phyloP scores from a whole-genome alignment of 53 echinoderm and acorn worm genomes.

The Temnopleurus reevesii region DNA sequence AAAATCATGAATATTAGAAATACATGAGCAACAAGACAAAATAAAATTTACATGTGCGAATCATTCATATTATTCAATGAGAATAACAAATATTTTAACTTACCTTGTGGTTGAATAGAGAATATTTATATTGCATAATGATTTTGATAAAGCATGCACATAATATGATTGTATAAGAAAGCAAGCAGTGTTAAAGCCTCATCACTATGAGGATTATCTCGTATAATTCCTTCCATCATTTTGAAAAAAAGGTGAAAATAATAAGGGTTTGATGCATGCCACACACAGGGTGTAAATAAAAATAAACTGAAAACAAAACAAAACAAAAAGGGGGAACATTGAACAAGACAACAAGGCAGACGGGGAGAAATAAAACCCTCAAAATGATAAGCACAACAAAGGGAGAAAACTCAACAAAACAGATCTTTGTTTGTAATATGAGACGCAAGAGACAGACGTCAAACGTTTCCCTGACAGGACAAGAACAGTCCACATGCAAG shows the following conservation, averaged over 20 bases:
- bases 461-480: constrained; percentile 8
- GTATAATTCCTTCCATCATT: not conserved
- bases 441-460: not conserved
- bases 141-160: not conserved
- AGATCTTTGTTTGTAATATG: too few species aligned
- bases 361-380: not conserved
- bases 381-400: constrained; percentile 31
- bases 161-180: constrained; percentile 27
- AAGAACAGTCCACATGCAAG: constrained; percentile 49
- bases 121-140: not conserved
- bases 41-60: not conserved
- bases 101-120: not conserved
- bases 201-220: not conserved
- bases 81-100: not conserved
- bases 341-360: constrained; percentile 23
- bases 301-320: not conserved
- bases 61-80: not conserved
- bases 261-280: constrained; percentile 48
- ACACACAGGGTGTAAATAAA: constrained; percentile 39
- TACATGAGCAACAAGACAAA: constrained; percentile 18
- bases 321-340: not conserved
- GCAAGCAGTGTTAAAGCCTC: constrained; percentile 57
- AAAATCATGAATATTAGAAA: not conserved
- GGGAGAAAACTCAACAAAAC: not conserved
- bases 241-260: not conserved